A percentile compares a stretch with the other conserved stretches of the same genome.
Conservation (phyloP, 2,113 vertebrate genomes). For the Dipodomys spectabilis region DNA sequence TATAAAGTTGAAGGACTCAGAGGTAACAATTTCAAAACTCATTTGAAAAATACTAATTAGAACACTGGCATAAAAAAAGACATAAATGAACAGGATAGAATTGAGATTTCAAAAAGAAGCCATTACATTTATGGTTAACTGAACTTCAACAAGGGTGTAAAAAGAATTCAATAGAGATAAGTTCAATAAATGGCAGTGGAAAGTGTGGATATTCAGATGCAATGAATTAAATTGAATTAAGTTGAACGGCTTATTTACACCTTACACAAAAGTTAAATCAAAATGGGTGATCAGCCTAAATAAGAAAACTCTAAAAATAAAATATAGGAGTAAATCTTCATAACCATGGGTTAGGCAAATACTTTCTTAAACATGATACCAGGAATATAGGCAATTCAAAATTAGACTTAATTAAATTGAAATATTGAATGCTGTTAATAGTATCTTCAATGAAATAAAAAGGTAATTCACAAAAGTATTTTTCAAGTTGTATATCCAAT, state of each 20-base stretch:
- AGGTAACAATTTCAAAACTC: slow-evolving; percentile 32
- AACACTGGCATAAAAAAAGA: background rate
- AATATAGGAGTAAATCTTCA: background rate
- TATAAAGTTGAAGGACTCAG: background rate
- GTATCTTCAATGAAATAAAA: background rate
- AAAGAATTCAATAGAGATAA: background rate
- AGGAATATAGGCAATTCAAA: background rate
- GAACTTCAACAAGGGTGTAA: background rate
- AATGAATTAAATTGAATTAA: background rate
- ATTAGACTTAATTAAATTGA: background rate
- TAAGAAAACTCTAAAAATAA: background rate
- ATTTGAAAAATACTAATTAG: background rate
- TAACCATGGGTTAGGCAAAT: background rate
- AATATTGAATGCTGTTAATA: background rate
- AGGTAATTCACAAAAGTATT: background rate
- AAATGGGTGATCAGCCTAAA: background rate
- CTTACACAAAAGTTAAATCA: slow-evolving; percentile 2
- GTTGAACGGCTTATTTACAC: background rate
- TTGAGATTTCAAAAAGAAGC: background rate
- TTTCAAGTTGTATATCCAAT: background rate
- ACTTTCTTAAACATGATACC: background rate
- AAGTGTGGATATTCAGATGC: background rate
- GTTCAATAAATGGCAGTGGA: background rate
- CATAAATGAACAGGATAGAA: background rate
- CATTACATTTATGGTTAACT: slow-evolving; percentile 25